Conservation (phyloP, 64 coral and sea anemone species). For the Pocillopora damicornis region DNA sequence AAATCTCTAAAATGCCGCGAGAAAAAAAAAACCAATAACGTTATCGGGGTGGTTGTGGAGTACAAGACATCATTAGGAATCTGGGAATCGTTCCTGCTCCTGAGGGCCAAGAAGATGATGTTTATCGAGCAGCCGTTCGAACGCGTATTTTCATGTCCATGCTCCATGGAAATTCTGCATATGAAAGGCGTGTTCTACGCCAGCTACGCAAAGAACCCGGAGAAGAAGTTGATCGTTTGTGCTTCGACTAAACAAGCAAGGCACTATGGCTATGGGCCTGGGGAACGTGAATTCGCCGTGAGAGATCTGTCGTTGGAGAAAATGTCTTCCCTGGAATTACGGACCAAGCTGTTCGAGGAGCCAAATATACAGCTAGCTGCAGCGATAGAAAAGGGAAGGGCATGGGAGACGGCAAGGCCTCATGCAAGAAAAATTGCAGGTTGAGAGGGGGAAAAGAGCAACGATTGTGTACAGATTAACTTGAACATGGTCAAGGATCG, state of each 20-base stretch:
- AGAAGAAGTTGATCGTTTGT: conserved; percentile 9
- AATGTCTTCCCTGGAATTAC: conserved; percentile 14
- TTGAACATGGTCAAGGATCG: conserved; percentile 1
- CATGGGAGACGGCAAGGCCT: too few species aligned
- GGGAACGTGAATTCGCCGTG: not conserved
- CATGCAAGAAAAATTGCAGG: too few species aligned
- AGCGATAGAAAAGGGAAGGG: not conserved
- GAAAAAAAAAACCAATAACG: too few species aligned
- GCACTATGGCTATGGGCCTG: conserved; percentile 6
- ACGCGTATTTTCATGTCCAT: too few species aligned
- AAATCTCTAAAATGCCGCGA: too few species aligned
- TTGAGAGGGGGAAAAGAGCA: too few species aligned
- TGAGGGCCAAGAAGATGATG: too few species aligned
- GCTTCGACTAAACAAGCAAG: not conserved
- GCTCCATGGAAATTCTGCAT: too few species aligned
- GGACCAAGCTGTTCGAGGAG: conserved; percentile 5
- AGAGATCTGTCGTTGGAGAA: conserved; percentile 10
- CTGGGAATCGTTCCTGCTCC: too few species aligned
- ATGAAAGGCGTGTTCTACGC: not conserved
- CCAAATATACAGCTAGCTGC: not conserved
- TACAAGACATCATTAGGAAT: too few species aligned
- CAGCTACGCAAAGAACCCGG: conserved; percentile 15
- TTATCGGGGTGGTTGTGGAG: too few species aligned
- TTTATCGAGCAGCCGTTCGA: too few species aligned
- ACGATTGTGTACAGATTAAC: not conserved